A percentile compares a stretch with the other conserved stretches of the same genome.
These are phyloP conservation scores for Catamblyrhynchus diadema DNA, from an alignment of 2,797 vertebrate species.

Conservation along the genomic window DNA sequence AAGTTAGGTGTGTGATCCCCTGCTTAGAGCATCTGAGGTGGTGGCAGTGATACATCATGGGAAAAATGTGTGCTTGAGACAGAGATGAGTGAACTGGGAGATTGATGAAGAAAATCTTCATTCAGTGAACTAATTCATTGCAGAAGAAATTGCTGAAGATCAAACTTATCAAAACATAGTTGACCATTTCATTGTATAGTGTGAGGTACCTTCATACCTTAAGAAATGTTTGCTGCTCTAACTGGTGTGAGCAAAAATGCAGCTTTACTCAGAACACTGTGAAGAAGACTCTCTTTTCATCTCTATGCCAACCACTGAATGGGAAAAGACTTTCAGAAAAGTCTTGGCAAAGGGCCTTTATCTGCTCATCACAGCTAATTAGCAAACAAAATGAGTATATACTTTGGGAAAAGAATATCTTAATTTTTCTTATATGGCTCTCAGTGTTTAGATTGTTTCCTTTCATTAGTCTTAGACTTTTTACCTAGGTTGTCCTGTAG, in stretches of 20 bases:
- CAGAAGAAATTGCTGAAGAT: background rate
- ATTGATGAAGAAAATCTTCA: background rate
- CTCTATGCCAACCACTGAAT: background rate
- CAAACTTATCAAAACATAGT: background rate
- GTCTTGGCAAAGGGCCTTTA: background rate
- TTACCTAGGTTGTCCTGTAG: background rate
- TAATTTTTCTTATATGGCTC: background rate
- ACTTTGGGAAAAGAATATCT: background rate
- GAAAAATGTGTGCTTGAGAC: background rate
- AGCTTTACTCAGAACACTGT: background rate
- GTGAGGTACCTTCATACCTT: background rate
- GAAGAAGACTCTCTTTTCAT: background rate
- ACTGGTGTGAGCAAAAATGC: background rate
- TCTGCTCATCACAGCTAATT: background rate
- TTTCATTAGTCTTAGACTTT: background rate
- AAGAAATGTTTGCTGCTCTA: background rate
- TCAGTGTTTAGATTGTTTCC: background rate
- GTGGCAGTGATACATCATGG: background rate
- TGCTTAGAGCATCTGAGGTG: background rate
- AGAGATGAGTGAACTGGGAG: accelerated
- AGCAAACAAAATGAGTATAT: background rate
- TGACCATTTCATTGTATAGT: background rate
- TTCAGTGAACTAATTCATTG: background rate
- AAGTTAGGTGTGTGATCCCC: accelerated
- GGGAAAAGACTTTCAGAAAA: background rate